phyloP scores from a whole-genome alignment of 2,797 vertebrate species.

The Lepilemur ruficaudatus region DNA sequence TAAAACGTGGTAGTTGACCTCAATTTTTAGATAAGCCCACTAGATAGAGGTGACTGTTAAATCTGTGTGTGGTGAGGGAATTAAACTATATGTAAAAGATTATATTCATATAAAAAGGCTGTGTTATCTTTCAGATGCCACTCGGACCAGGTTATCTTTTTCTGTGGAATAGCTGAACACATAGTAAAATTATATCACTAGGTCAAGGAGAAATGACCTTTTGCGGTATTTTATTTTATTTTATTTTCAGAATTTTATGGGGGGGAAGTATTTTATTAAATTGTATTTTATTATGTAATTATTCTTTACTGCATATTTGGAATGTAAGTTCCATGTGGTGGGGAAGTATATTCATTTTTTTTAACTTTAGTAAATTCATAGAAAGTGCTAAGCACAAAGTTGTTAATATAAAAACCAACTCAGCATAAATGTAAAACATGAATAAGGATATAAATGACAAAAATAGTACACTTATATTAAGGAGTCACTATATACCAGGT shows the following conservation, averaged over 20 bases:
- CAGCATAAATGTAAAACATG: background rate
- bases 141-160: background rate
- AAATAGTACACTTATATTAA: background rate
- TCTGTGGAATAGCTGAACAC: background rate
- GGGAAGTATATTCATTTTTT: background rate
- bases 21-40: background rate
- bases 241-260: no score
- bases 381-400: background rate
- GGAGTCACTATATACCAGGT: background rate
- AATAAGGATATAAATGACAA: background rate
- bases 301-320: background rate
- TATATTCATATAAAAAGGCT: background rate
- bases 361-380: background rate
- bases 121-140: background rate
- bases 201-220: background rate
- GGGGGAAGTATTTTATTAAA: background rate
- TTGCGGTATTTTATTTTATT: background rate
- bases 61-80: background rate
- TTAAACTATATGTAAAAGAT: background rate
- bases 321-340: background rate
- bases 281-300: background rate
- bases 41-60: background rate
- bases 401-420: background rate
- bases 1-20: background rate
- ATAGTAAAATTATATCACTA: background rate